Conservation (phyloP, 35 echinoderm and acorn worm genomes). For the Amphiura filiformis region DNA sequence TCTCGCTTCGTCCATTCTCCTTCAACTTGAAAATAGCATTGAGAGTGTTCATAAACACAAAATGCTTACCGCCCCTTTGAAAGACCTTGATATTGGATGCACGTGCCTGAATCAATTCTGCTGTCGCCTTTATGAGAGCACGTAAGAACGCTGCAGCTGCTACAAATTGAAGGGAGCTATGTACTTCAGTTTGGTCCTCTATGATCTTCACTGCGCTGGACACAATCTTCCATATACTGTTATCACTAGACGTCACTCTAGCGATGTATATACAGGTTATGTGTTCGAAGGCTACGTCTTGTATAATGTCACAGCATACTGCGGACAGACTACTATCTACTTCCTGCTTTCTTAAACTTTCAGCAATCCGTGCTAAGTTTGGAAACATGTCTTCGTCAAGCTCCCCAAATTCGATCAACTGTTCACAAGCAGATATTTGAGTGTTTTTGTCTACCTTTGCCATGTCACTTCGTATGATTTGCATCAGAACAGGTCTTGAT, state of each 20-base stretch:
- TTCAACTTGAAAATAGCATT: neutral
- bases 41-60: neutral
- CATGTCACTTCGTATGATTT: neutral
- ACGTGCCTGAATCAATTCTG: neutral
- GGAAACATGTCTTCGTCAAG: neutral
- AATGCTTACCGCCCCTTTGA: neutral
- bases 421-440: neutral
- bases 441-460: neutral
- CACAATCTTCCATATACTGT: neutral
- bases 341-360: neutral
- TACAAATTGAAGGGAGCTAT: slow-evolving; percentile 1
- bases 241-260: too few relatives aligned
- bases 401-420: neutral
- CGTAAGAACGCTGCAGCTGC: neutral
- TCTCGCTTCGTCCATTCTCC: neutral
- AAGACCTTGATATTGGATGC: neutral
- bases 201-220: neutral
- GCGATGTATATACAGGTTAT: neutral
- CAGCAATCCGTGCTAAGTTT: neutral
- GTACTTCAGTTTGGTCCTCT: neutral
- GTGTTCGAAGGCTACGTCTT: slow-evolving; percentile 18
- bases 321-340: neutral
- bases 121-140: neutral
- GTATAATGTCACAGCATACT: slow-evolving; percentile 38
- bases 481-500: slow-evolving; percentile 21